Base-by-base conservation (phyloP, 2,888 invertebrate species). In the Ophonus ardosiacus region DNA sequence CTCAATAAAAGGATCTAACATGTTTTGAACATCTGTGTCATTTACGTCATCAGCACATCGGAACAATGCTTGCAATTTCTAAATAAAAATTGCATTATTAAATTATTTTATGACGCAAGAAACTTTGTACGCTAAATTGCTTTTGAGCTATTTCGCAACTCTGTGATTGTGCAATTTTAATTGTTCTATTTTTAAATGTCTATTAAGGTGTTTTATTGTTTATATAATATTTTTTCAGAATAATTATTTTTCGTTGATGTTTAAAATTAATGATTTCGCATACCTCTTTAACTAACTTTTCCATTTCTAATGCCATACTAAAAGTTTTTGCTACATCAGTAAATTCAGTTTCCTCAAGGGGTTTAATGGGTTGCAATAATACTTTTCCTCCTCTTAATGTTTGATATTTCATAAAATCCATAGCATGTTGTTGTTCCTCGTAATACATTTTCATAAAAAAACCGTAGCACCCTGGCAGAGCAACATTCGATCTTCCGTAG, bases 371-470 rank as follows among this genome's bases (percentile, higher is more conserved):
- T 56, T 87, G 89, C 21, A 92, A 88, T 74, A 87, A 86, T 1
- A 92, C 92, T 57, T 87, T 87, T 10, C 92, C 93, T 7, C 93
- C 93, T 79, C 93, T 89, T 90, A 92, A 90, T 86, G 91, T 90
- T 57, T 92, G 89, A 86, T 92, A 93, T 86, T 92, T 91, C 1
- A 92, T 88, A 57, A 92, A 91, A 68, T 88, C 88, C 40, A 91
- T 86, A 0, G 92, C 92, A 86, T 93, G 93, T 7, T 90, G 90
- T 51, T 91, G 89, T 88, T 93, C 93, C 86, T 93, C 93, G 15
- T 90, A 85, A 87, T 92, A 91, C 93, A 93, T 92, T 86, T 90
- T 90, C 87, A 90, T 90, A 86, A 93, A 93, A 87, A 90, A 93
- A 13, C 91, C 90, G 71, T 90, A 89, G 86, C 90, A 90, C 4